Evolutionary conservation across 2,113 vertebrate species (phyloP), one percentile per base, ranked within the genome.

Genomic region (Corythornis madagascariensis): DNA sequence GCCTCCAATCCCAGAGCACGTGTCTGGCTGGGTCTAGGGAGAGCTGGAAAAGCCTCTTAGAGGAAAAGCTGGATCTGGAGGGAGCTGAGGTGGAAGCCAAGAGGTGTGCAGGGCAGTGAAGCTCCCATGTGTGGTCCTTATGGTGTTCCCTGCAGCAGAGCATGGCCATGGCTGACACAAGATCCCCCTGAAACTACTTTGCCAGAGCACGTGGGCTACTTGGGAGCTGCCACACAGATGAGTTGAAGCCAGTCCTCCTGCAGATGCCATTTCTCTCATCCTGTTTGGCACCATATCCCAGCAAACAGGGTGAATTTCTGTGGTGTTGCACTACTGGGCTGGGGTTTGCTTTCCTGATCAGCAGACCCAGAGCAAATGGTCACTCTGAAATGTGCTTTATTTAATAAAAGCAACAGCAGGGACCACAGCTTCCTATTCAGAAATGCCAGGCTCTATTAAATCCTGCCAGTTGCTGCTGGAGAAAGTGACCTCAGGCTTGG

Each of bases 401-500:
- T 83, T 72, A 93, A 93, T 82, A 71, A 90, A 78, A 82, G 8
- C 29, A 77, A 80, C 42, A 81, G 7, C 0, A 2, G 84, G 22
- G n/a, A 71, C 31, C 43, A 48, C 17, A 86, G 73, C 8, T 88
- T 86, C 80, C 80, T 94, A 53, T 83, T 65, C 90, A 84, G 70
- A 93, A 88, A 90, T 69, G 35, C 76, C 61, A 86, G 83, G 21
- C 28, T 90, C 48, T 92, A 7, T 91, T 86, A 94, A 66, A 60
- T 47, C 42, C 33, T 91, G 67, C 33, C 78, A 80, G 35, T 73
- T 43, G 18, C 38, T 66, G 63, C 33, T 10, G 8, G 40, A 78
- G 35, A 70, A 86, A 78, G 61, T 67, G 28, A 69, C 73, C 93
- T 75, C 66, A 69, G 61, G 48, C 73, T 80, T 75, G 21, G 42